Percentiles rank a stretch among this genome's conserved stretches.
phyloP scores from a whole-genome alignment of 2,888 invertebrate genomes.

The Parasteatoda lunata region DNA sequence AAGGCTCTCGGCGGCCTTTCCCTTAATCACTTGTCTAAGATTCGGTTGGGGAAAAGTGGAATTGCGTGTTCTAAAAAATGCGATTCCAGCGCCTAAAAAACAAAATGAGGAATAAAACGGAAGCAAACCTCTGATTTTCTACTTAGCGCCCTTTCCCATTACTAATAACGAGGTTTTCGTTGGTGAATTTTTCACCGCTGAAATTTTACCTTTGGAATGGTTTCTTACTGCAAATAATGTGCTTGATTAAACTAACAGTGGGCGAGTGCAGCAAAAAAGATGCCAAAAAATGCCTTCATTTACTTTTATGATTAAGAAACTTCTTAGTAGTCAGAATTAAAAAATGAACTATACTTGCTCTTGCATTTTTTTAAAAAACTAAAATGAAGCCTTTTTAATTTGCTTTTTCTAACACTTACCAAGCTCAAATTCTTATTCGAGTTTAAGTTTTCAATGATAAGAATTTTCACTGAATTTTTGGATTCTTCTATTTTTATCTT shows the following conservation, averaged over 20 bases:
- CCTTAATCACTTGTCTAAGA: conserved; percentile 12
- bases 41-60: neutral
- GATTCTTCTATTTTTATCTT: too few species aligned
- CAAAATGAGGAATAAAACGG: neutral
- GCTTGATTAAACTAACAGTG: neutral
- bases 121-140: neutral
- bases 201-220: neutral
- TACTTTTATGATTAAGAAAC: too few species aligned
- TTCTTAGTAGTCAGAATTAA: too few species aligned
- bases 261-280: neutral
- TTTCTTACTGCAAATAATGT: neutral
- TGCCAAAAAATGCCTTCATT: too few species aligned
- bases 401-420: too few species aligned
- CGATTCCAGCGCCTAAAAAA: neutral
- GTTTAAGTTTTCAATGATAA: too few species aligned
- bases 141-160: neutral
- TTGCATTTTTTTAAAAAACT: too few species aligned
- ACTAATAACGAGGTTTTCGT: neutral
- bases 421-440: too few species aligned
- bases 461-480: too few species aligned
- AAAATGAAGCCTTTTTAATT: too few species aligned
- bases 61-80: conserved; percentile 1
- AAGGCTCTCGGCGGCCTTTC: conserved; percentile 14
- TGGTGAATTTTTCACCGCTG: neutral
- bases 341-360: too few species aligned